A percentile compares a stretch with the other conserved stretches of the same genome.
Conservation (phyloP, 1,140 invertebrate species). For the Ceratina calcarata region DNA sequence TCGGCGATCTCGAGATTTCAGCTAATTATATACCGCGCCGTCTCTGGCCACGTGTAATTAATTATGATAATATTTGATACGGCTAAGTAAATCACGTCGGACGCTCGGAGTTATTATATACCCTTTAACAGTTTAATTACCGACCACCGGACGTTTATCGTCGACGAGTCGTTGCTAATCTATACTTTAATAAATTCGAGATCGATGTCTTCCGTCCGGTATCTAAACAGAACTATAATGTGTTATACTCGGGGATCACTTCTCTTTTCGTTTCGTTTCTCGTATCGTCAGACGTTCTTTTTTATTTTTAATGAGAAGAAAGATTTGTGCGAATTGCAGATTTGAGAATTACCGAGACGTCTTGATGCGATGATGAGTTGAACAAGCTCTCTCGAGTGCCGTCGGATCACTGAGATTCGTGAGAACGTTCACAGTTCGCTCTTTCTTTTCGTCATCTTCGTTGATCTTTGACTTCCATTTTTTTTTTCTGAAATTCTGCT, state of each 20-base stretch:
- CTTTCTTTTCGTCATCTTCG: conserved; percentile 57
- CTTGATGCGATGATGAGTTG: conserved; percentile 14
- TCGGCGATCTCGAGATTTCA: conserved; percentile 5
- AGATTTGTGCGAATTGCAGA: neutral
- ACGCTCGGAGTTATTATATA: neutral
- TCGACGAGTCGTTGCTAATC: conserved; percentile 21
- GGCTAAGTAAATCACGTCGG: conserved; percentile 12
- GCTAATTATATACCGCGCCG: conserved; percentile 30
- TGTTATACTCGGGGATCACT: too few species aligned
- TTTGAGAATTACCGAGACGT: conserved; percentile 49
- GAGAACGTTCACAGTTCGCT: conserved; percentile 64
- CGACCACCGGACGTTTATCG: conserved; percentile 7
- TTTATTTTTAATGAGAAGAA: conserved; percentile 23
- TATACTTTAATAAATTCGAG: neutral
- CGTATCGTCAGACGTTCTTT: neutral
- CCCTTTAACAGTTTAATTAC: conserved; percentile 39
- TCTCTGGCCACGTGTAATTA: conserved; percentile 17
- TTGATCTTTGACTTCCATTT: neutral
- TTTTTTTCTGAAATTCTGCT: too few species aligned
- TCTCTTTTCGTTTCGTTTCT: conserved; percentile 22
- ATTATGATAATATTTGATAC: conserved; percentile 22
- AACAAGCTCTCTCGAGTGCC: conserved; percentile 29
- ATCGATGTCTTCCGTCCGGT: neutral
- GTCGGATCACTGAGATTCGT: conserved; percentile 59
- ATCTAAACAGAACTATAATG: neutral